A percentile compares a stretch with the other conserved stretches of the same genome.
phyloP scores from a whole-genome alignment of 2,888 invertebrate genomes.

The Drosophila planitibia region DNA sequence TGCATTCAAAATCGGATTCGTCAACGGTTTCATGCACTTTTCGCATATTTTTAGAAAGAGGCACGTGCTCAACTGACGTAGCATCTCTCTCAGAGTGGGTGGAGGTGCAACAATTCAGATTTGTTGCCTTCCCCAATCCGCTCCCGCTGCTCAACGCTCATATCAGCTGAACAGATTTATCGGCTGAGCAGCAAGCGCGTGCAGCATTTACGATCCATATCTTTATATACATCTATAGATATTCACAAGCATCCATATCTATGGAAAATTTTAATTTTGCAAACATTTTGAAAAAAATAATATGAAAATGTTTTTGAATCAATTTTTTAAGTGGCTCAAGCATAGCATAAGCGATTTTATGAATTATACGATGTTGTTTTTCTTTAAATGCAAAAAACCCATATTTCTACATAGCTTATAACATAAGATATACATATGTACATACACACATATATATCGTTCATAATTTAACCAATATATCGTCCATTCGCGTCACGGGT shows the following conservation, averaged over 20 bases:
- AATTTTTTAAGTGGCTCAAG: conserved; percentile 30
- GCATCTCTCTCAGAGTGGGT: background rate
- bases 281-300: conserved; percentile 9
- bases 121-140: background rate
- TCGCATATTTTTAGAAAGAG: conserved; percentile 57
- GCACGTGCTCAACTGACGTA: conserved; percentile 64
- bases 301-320: conserved; percentile 34
- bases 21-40: conserved; percentile 63
- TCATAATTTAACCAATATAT: conserved; percentile 43
- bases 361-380: conserved; percentile 18
- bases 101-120: conserved; percentile 8
- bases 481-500: conserved; percentile 60
- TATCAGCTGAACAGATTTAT: conserved; percentile 43
- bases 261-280: conserved; percentile 35
- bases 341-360: conserved; percentile 13
- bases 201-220: conserved; percentile 46
- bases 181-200: conserved; percentile 57
- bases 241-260: conserved; percentile 18
- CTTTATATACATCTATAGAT: conserved; percentile 10
- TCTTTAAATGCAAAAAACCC: conserved; percentile 26
- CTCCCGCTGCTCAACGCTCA: background rate
- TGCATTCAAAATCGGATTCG: conserved; percentile 31
- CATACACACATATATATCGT: conserved; percentile 6
- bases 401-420: conserved; percentile 5
- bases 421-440: conserved; percentile 4